Base-by-base conservation (phyloP, 2,888 invertebrate species). In the Drosophila atroscutellata region DNA sequence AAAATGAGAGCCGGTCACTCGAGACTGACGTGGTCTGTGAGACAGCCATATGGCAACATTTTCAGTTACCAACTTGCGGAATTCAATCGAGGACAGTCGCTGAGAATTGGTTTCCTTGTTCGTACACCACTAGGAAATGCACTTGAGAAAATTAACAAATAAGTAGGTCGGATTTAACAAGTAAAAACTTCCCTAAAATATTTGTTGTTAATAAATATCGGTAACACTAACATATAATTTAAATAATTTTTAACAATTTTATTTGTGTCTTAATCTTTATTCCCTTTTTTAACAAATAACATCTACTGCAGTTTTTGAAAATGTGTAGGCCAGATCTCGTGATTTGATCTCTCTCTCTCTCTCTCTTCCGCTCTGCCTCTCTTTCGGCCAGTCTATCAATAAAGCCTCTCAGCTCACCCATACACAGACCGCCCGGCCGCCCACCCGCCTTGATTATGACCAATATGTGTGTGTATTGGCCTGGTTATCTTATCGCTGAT, bases 401-500 rank as follows among this genome's bases (percentile, higher is more conserved):
- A 65, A 61, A 65, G 56, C 56, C 56, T 45, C 15, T 15, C 45
- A 45, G 24, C 15, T 24, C 45, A 45, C 15, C 45, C 15, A 45
- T 24, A 24, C 3, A 24, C 15, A 45, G 13, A 20, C 20, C 13
- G 20, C 13, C 13, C 7, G 13, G 34, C 34, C 37, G n/a, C 26
- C 11, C 47, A 6, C 11, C 49, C 55, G 2, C 58, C 37, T 39
- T 34, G 42, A 51, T 58, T 56, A 45, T n/a, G 28, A 26, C 37
- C 47, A 69, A 47, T 68, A 49, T 52, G 45, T 7, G 34, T 24
- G 13, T 54, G 26, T 52, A 56, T 54, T 42, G 26, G 36, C 9
- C n/a, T 8, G 55, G 70, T 26, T 81, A 90, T 90, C 89, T 89
- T 90, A 89, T 90, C 89, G 71, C 34, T 11, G 62, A 73, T 77